phyloP scores from a whole-genome alignment of 2,797 vertebrate species.

The Mormyrops attenuatus region DNA sequence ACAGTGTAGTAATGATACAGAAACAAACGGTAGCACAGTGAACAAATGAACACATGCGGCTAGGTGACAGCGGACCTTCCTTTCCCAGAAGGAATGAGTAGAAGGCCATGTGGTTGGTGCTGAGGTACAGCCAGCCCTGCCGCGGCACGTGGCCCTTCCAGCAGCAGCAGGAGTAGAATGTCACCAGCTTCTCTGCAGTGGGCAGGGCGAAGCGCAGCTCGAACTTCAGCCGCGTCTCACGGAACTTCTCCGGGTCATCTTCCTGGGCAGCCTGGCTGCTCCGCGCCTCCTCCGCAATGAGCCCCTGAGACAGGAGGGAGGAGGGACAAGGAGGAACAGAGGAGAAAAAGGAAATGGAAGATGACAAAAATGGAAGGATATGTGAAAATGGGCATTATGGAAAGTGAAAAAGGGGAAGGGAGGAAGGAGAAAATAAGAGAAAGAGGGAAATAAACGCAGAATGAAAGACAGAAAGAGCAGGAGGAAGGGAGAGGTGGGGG shows the following conservation, averaged over 20 bases:
- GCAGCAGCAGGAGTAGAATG: conserved; percentile 90
- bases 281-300: conserved; percentile 86
- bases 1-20: not conserved
- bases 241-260: conserved; percentile 84
- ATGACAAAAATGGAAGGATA: not conserved
- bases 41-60: not conserved
- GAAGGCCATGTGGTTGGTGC: conserved; percentile 93
- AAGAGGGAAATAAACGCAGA: not conserved
- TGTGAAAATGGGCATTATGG: not conserved
- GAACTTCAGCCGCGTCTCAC: conserved; percentile 84
- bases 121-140: conserved; percentile 94
- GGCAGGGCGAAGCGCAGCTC: conserved; percentile 86
- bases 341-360: not conserved
- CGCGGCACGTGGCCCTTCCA: conserved; percentile 94
- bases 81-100: conserved; percentile 96
- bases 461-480: not conserved
- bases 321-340: not conserved
- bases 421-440: not conserved
- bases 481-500: not conserved
- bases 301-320: conserved; percentile 60
- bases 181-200: conserved; percentile 80
- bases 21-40: not conserved
- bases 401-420: not conserved
- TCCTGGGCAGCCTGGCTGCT: conserved; percentile 82
- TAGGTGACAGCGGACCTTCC: conserved; percentile 70